Base-by-base conservation (phyloP, 2,113 vertebrate species). In the Calidris pygmaea region DNA sequence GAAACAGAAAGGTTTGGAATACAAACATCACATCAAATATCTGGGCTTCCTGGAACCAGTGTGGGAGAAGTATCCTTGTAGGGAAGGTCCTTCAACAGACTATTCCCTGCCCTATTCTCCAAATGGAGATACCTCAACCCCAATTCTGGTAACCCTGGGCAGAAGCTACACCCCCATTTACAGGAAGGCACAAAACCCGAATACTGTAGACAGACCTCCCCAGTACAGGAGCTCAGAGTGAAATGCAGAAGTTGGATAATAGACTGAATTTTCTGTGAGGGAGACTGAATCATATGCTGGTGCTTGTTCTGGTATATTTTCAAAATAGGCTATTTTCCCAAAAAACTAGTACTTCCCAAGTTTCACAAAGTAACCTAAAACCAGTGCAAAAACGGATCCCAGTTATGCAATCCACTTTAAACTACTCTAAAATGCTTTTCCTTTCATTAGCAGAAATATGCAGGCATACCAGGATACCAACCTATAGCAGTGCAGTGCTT, bases 401-500 rank as follows among this genome's bases (percentile, higher is more conserved):
- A 17, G 4, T 24, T 59, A 55, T 22, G 17, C 30, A 63, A 47
- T 47, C n/a, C 6, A 14, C 18, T 52, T 34, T n/a, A 53, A 94
- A 90, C 22, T 22, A 48, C 9, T 45, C 50, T 58, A 6, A 78
- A 79, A n/a, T 19, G 2, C 1, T 70, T 91, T 79, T 62, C 14
- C 7, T 79, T 68, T 79, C 62, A 14, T 32, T 53, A 50, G 29
- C 32, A 94, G 74, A 82, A 82, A 55, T 35, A 41, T 22, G n/a
- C 18, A 72, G 27, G 35, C 45, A 71, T 30, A 72, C 14, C 32
- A 41, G 63, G 70, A 80, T 96, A 98, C 98, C 94, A 55, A 99
- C 99, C 99, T 95, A 97, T 76, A 50, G 98, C 98, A 70, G 78
- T 95, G 96, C 99, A 99, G 90, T 95, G 97, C 78, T 98, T 98